Percentiles rank a stretch among this genome's conserved stretches.
These are phyloP conservation scores for Drosophila gaucha DNA, from an alignment of 2,888 invertebrate species.

Conservation along the genomic window DNA sequence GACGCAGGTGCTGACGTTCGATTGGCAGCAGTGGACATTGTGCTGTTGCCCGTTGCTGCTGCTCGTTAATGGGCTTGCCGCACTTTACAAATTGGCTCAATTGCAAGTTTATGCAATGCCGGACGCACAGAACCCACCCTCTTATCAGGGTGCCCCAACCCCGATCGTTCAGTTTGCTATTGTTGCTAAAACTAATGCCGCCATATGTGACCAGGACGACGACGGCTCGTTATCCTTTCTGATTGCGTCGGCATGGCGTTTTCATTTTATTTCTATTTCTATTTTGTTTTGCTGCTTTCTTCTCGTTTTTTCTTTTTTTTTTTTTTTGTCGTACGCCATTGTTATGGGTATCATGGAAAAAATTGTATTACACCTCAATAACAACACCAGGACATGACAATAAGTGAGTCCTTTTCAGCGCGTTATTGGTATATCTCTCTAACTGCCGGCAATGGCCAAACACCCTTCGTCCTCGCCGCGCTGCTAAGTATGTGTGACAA, in stretches of 20 bases:
- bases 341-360: constrained; percentile 82
- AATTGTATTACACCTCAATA: constrained; percentile 84
- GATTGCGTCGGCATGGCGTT: constrained; percentile 61
- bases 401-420: constrained; percentile 61
- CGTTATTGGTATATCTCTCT: constrained; percentile 36
- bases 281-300: constrained; percentile 15
- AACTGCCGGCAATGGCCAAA: background rate
- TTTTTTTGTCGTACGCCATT: constrained; percentile 43
- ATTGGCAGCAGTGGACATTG: constrained; percentile 48
- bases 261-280: constrained; percentile 34
- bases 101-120: constrained; percentile 84
- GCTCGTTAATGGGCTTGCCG: constrained; percentile 78
- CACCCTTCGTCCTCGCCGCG: background rate
- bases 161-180: constrained; percentile 21
- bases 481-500: constrained; percentile 81
- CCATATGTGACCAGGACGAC: constrained; percentile 80
- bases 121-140: constrained; percentile 4
- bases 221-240: constrained; percentile 71
- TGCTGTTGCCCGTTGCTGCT: constrained; percentile 25
- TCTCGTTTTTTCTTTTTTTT: constrained; percentile 21
- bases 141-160: too few relatives aligned
- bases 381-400: constrained; percentile 83
- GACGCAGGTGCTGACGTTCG: constrained; percentile 65
- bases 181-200: constrained; percentile 75
- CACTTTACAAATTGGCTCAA: constrained; percentile 85